phyloP scores from a whole-genome alignment of 2,888 invertebrate species.

The Rotaria magnacalcarata region DNA sequence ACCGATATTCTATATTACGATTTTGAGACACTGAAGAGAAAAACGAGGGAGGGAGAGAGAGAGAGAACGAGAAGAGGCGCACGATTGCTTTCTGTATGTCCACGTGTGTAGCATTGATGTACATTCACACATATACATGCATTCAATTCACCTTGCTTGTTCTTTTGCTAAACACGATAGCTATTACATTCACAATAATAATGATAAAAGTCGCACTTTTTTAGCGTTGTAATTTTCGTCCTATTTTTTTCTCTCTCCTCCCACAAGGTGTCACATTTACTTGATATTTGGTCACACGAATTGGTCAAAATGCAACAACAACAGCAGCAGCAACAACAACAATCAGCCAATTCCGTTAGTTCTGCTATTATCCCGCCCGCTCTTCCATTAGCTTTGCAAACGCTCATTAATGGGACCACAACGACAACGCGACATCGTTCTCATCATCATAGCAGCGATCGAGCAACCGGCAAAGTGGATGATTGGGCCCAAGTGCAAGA shows the following conservation, averaged over 20 bases:
- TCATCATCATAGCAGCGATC: neutral
- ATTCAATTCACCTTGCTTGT: slow-evolving; percentile 22
- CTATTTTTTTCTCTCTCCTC: neutral
- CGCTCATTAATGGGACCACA: neutral
- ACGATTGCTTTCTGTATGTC: slow-evolving; percentile 6
- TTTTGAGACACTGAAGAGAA: neutral
- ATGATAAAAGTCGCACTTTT: neutral
- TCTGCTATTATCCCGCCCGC: neutral
- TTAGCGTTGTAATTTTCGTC: neutral
- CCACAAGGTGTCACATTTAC: slow-evolving; percentile 14
- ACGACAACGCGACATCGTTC: neutral
- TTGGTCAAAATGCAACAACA: slow-evolving; percentile 27
- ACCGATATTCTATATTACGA: neutral
- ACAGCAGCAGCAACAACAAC: neutral
- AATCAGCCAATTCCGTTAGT: neutral
- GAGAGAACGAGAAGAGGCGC: neutral
- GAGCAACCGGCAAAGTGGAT: neutral
- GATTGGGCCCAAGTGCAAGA: slow-evolving; percentile 34
- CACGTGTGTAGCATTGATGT: neutral
- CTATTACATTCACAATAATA: neutral
- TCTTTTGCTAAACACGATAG: neutral
- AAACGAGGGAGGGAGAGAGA: neutral
- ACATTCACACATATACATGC: neutral
- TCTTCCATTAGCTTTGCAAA: neutral
- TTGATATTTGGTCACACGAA: slow-evolving; percentile 27